Evolutionary conservation across 2,888 invertebrate genomes (phyloP).

Genomic region (Leucoptera coffeella): DNA sequence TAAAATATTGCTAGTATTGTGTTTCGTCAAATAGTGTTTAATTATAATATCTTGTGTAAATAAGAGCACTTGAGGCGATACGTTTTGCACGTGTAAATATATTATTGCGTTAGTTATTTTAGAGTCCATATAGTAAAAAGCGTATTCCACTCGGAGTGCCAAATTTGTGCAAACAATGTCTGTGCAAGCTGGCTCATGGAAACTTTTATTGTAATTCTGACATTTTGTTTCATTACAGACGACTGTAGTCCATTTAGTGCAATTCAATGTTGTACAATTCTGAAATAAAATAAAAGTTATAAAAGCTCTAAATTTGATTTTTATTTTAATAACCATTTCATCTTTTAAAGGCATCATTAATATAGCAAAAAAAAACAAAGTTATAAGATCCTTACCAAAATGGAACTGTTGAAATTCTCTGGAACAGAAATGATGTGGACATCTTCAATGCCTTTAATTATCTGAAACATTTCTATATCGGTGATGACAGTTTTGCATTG

Average conservation of each 20-base stretch:
- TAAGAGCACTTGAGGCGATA: constrained; percentile 13
- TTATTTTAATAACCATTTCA: no score
- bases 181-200: constrained; percentile 23
- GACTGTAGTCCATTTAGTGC: constrained; percentile 26
- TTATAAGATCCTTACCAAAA: constrained; percentile 16
- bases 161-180: constrained; percentile 21
- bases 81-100: constrained; percentile 17
- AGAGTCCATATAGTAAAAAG: constrained; percentile 21
- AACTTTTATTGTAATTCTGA: constrained; percentile 16
- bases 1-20: constrained; percentile 16
- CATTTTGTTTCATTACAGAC: constrained; percentile 19
- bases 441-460: constrained; percentile 16
- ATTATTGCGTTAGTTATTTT: constrained; percentile 25
- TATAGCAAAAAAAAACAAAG: no score
- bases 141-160: constrained; percentile 23
- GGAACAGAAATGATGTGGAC: constrained; percentile 21
- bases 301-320: no score
- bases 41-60: constrained; percentile 24
- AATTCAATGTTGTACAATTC: constrained; percentile 29
- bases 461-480: constrained; percentile 30
- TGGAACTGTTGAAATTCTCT: constrained; percentile 16
- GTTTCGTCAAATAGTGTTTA: constrained; percentile 17
- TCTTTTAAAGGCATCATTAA: no score
- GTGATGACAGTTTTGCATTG: constrained; percentile 23
- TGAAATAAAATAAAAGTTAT: constrained; percentile 18